Percentiles rank a stretch among this genome's conserved stretches.
These are phyloP conservation scores for rat (Rattus norvegicus) DNA, from an alignment of 2,113 vertebrate species.

Conservation along the genomic window GRCr8 NC_086037.1:42938001-42938500, in stretches of 20 bases:
- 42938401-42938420: constrained; percentile 41
- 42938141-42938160: neutral
- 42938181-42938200: neutral
- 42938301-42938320: neutral
- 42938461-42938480: constrained; percentile 62
- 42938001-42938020: neutral
- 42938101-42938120: neutral
- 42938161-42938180: neutral
- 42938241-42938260: neutral
- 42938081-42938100: neutral
- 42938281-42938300: constrained; percentile 14
- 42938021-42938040: neutral
- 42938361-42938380: neutral
- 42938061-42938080: neutral
- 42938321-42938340: neutral
- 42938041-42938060: neutral
- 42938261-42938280: constrained; percentile 9
- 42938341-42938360: neutral
- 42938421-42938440: constrained; percentile 37
- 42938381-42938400: neutral
- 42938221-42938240: neutral
- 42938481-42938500: constrained; percentile 55
- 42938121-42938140: neutral
- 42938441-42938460: neutral
- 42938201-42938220: neutral